These are phyloP conservation scores for Lagopus leucura DNA, from an alignment of 2,113 vertebrate species.

Conservation along the genomic window DNA sequence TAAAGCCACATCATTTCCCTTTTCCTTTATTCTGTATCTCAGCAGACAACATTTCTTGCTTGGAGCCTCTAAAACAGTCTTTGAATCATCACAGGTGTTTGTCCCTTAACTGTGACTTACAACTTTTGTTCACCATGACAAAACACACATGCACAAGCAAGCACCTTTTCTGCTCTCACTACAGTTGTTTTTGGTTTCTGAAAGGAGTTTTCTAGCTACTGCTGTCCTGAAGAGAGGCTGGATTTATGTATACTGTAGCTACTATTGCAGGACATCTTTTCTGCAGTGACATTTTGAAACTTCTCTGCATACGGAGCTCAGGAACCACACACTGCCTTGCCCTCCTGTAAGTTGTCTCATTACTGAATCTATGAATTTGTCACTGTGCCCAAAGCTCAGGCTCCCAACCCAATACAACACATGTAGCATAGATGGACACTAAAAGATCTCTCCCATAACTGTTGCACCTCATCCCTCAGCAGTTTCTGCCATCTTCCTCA, in stretches of 20 bases:
- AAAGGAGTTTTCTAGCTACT: neutral
- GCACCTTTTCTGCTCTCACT: neutral
- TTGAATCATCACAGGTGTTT: neutral
- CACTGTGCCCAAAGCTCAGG: neutral
- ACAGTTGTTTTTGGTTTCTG: neutral
- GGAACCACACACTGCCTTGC: neutral
- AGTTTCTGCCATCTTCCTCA: neutral
- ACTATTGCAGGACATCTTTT: neutral
- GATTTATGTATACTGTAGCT: accelerated
- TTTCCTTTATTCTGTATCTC: neutral
- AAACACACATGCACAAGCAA: neutral
- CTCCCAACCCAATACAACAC: neutral
- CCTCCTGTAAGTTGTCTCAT: neutral
- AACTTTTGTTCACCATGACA: neutral
- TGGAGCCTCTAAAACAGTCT: neutral
- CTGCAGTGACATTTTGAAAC: neutral
- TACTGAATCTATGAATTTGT: neutral
- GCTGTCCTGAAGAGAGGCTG: neutral
- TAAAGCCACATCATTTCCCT: neutral
- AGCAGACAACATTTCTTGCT: neutral
- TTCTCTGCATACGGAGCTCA: neutral
- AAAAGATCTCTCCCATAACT: neutral
- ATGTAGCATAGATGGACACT: too few species aligned
- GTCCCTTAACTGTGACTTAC: neutral
- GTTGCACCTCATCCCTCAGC: neutral